Conservation (phyloP, 2,113 vertebrate species). For the Calidris pugnax region DNA sequence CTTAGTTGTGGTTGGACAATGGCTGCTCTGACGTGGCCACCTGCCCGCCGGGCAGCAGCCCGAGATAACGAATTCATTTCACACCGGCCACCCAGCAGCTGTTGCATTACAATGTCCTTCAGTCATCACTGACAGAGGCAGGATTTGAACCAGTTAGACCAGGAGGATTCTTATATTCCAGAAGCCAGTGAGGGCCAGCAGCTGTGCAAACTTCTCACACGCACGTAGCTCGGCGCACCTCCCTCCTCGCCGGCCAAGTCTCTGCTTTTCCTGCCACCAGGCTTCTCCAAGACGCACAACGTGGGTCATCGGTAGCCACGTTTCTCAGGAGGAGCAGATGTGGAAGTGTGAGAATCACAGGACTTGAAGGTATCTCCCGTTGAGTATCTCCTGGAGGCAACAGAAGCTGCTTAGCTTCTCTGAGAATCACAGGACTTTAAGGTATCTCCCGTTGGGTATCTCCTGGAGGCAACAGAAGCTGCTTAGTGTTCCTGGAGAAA, state of each 20-base stretch:
- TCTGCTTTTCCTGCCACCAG: neutral
- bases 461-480: neutral
- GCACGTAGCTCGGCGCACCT: neutral
- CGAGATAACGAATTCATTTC: slow-evolving; percentile 51
- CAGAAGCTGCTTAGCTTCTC: neutral
- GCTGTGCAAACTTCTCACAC: slow-evolving; percentile 35
- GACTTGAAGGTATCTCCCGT: neutral
- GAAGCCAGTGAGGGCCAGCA: slow-evolving; percentile 19
- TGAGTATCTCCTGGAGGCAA: neutral
- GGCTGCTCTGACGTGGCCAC: slow-evolving; percentile 14
- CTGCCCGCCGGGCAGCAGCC: slow-evolving; percentile 22
- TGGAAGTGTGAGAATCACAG: neutral
- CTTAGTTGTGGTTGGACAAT: neutral
- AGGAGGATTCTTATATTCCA: slow-evolving; percentile 17
- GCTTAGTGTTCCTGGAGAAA: neutral
- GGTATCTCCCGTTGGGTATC: neutral
- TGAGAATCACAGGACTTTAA: too few species aligned
- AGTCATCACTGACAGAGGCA: slow-evolving; percentile 23
- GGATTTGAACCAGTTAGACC: slow-evolving; percentile 30
- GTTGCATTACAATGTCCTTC: slow-evolving; percentile 34
- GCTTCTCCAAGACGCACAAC: neutral
- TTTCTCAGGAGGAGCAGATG: neutral
- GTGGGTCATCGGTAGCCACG: neutral
- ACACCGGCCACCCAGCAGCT: slow-evolving; percentile 40
- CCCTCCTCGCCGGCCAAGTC: neutral